Percentiles rank a stretch among this genome's conserved stretches.
Evolutionary conservation across 1,140 invertebrate species (phyloP).

Genomic region (Pseudomyrmex pallidus): DNA sequence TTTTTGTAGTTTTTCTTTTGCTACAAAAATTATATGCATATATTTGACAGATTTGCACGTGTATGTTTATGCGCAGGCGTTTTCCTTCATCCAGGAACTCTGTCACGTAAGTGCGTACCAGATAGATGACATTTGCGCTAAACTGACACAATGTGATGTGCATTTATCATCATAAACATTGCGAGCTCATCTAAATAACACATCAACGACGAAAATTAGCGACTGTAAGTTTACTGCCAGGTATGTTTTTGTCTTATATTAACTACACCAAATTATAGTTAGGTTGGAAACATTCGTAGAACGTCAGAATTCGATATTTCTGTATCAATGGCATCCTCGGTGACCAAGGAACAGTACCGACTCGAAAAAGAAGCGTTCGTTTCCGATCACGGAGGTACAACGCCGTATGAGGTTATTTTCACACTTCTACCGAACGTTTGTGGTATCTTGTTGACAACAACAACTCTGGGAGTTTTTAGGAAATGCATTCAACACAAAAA

Average conservation of each 20-base stretch:
- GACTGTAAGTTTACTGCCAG: slow-evolving; percentile 42
- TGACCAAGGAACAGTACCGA: slow-evolving; percentile 73
- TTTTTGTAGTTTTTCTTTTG: too few species aligned
- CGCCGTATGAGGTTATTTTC: slow-evolving; percentile 81
- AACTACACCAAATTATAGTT: slow-evolving; percentile 16
- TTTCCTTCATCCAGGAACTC: too few species aligned
- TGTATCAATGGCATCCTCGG: slow-evolving; percentile 49
- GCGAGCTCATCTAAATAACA: not conserved
- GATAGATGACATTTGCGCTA: not conserved
- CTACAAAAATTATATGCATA: too few species aligned
- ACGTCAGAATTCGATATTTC: slow-evolving; percentile 23
- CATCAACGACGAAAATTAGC: not conserved
- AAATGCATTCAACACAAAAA: slow-evolving; percentile 61
- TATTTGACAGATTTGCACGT: too few species aligned
- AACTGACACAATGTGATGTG: not conserved
- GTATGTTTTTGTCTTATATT: not conserved
- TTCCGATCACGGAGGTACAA: slow-evolving; percentile 78
- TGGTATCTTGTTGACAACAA: slow-evolving; percentile 77
- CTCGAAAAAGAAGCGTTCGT: slow-evolving; percentile 78
- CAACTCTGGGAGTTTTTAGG: slow-evolving; percentile 67
- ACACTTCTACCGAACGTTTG: slow-evolving; percentile 84
- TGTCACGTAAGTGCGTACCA: too few species aligned
- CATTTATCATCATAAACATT: not conserved
- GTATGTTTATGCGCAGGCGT: too few species aligned
- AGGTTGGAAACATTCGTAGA: slow-evolving; percentile 22